Evolutionary conservation across 2,888 invertebrate genomes (phyloP), one percentile per base, ranked within the genome.

Genomic region (Cistogaster globosa): DNA sequence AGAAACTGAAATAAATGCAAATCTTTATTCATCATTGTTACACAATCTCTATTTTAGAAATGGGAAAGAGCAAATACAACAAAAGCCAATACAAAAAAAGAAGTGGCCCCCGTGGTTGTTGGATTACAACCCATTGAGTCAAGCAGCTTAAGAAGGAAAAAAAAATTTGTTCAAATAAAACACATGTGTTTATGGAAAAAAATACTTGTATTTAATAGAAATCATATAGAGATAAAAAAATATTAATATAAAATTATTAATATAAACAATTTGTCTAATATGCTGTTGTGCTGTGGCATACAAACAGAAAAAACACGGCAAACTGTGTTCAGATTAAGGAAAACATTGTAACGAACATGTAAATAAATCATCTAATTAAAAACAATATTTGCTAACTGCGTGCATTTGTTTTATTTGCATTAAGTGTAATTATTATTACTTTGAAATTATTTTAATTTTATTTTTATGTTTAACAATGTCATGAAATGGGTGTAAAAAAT

Each of bases 111-210:
- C 57, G 85, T 78, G 78, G 82, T 85, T 82, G 85, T 77, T 53
- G 48, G 65, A 85, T 81, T 82, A 71, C 82, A 82, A 75, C 82
- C 85, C 85, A 82, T 85, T 75, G 82, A 85, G 82, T 58, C 65
- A 65, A 71, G 38, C 51, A 69, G 42, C 53, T 62, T 42, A 42
- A 69, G 55, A 36, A 60, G 57, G 18, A 36, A 53, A 0, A 26
- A 48, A 67, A 36, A 48, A 51, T 53, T 32, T 32, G 65, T 42
- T 67, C 26, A 57, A 18, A 32, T 36, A 53, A 42, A 76, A 78
- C 85, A 85, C 85, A 82, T 85, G 85, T 85, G 85, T 32, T 82
- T 85, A 79, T 85, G 85, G 82, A 79, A 85, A 85, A n/a, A 80
- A 69, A 32, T 18, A 48, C 16, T 26, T 16, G 12, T 45, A 20